A percentile compares a stretch with the other conserved stretches of the same genome.
Evolutionary conservation across 2,113 vertebrate genomes (phyloP).

Genomic region (Propithecus coquereli): DNA sequence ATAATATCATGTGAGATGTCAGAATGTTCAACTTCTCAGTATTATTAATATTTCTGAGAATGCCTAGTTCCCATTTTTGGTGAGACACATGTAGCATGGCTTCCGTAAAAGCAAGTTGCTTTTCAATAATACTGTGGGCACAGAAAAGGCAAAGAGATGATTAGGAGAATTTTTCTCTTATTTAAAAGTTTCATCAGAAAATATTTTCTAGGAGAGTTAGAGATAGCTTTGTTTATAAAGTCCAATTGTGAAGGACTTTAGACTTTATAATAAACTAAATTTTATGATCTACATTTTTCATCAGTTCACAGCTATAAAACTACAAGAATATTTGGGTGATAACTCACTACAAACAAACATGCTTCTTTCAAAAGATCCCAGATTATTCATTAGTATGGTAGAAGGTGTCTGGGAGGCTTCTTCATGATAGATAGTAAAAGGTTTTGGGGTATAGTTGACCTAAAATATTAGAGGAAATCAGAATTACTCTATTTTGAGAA

Average conservation of each 20-base stretch:
- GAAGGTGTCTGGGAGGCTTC: background rate
- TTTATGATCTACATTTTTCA: slow-evolving; percentile 13
- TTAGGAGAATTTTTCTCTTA: background rate
- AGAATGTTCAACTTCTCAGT: background rate
- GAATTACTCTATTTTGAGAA: slow-evolving; percentile 29
- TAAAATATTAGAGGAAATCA: background rate
- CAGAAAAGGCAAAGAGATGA: background rate
- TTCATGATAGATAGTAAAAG: slow-evolving; percentile 4
- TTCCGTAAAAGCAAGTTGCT: background rate
- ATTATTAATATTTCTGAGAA: background rate
- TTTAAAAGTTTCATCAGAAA: slow-evolving; percentile 34
- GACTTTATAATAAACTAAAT: background rate
- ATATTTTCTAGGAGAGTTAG: background rate
- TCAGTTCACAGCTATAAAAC: background rate
- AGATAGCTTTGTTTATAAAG: slow-evolving; percentile 11
- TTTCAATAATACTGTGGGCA: background rate
- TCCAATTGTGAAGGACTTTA: slow-evolving; percentile 17
- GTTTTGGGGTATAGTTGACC: background rate
- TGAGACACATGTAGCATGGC: background rate
- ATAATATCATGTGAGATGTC: background rate
- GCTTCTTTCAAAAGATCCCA: background rate
- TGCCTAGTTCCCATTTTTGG: background rate
- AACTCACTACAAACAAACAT: background rate
- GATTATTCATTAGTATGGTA: background rate
- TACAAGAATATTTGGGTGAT: background rate